Evolutionary conservation across 64 coral and sea anemone species (phyloP), one percentile per base, ranked within the genome.

Genomic region (Actinia equina): DNA sequence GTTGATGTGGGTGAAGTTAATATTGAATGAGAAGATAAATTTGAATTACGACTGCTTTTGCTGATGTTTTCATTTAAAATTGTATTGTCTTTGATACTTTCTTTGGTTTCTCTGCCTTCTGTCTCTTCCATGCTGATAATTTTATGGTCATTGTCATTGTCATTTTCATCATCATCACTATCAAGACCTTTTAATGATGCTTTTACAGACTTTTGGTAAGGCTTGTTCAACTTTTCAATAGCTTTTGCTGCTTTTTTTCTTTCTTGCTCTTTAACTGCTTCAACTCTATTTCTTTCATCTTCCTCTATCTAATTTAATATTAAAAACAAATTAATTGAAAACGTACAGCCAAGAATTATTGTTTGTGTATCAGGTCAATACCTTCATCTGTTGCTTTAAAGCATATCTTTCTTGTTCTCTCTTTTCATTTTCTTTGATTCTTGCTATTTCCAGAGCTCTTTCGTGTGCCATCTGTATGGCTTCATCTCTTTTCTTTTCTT

Each of bases 321-420:
- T 43, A 79, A 74, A 8, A 41, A n/a, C 13, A n/a, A 52, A 85
- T 20, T 20, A 83, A 83, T 17, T 53, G 44, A 83, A 83, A 83
- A 19, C 6, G 17, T 52, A 87, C 43, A 46, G 15, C 9, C 10
- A 27, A 76, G 46, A 46, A 52, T n/a, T 13, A 53, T 52, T 74
- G 60, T 77, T 55, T 18, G 4, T 26, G 16, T 4, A 6, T 20
- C 19, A n/a, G 0, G 20, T 65, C 62, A 25, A 59, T 79, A 99
- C 97, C 89, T 93, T 93, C 88, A 99, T 99, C 43, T 99, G 97
- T 67, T 99, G 93, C 85, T 85, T 88, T 2, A 99, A 82, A 41
- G 93, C 90, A 52, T 88, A 77, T 84, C 86, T 90, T 30, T 95
- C 97, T 87, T 99, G 90, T 44, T 99, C 88, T 71, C 97, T 87